Conservation (phyloP, 2,888 invertebrate genomes). For the Nomada flava region DNA sequence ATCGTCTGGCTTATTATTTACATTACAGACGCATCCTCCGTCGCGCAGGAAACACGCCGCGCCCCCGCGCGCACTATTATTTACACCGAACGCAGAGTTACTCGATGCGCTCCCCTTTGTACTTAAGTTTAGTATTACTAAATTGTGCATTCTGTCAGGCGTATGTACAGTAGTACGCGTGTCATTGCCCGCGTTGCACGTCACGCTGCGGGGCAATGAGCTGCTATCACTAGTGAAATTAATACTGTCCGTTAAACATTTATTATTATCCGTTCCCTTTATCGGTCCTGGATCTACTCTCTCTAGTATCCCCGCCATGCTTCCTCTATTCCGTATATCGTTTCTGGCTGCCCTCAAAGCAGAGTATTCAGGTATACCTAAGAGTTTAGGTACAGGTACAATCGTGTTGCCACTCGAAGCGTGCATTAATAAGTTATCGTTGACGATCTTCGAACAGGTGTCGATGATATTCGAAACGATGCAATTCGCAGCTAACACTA, state of each 20-base stretch:
- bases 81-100: constrained; percentile 38
- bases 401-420: constrained; percentile 62
- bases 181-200: constrained; percentile 72
- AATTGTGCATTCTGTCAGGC: constrained; percentile 52
- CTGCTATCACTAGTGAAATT: constrained; percentile 78
- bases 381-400: constrained; percentile 72
- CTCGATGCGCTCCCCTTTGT: constrained; percentile 34
- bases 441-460: constrained; percentile 59
- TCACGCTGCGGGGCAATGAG: constrained; percentile 73
- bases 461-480: constrained; percentile 52
- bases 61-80: constrained; percentile 32
- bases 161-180: constrained; percentile 66
- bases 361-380: constrained; percentile 74
- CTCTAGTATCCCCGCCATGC: constrained; percentile 40
- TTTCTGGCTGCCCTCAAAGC: constrained; percentile 68
- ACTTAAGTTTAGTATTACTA: constrained; percentile 57
- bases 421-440: constrained; percentile 58
- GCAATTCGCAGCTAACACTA: constrained; percentile 58
- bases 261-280: constrained; percentile 74
- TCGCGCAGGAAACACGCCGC: constrained; percentile 36
- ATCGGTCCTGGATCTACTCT: constrained; percentile 53
- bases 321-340: constrained; percentile 37
- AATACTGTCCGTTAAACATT: constrained; percentile 79
- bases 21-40: constrained; percentile 38
- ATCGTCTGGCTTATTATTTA: constrained; percentile 38